Conservation (phyloP, 2,797 vertebrate genomes). For the Parauchenoglanis ngamensis region DNA sequence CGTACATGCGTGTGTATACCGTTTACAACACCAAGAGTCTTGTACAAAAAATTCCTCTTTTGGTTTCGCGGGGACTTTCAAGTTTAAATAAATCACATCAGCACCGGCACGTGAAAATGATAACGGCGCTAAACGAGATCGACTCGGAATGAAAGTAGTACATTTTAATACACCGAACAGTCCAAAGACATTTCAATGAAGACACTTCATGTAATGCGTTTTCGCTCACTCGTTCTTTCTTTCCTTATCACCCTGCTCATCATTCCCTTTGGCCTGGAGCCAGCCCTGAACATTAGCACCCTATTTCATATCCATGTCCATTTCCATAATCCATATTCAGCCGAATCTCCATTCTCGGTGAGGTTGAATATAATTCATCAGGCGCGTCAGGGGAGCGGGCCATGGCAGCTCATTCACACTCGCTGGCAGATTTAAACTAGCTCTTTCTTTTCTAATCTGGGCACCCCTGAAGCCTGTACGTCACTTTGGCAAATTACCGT, state of each 20-base stretch:
- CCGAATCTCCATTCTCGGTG: conserved; percentile 55
- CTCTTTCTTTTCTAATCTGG: conserved; percentile 37
- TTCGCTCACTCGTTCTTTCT: conserved; percentile 7
- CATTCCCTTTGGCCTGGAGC: conserved; percentile 42
- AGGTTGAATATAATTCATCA: conserved; percentile 69
- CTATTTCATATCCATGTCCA: conserved; percentile 63
- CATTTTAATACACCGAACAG: neutral
- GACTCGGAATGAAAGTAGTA: neutral
- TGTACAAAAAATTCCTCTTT: no score
- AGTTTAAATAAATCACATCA: neutral
- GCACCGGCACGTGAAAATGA: neutral
- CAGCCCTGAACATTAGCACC: conserved; percentile 42
- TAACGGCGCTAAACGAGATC: neutral
- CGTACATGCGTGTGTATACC: no score
- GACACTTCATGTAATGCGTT: neutral
- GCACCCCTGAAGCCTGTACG: conserved; percentile 7
- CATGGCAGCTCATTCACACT: conserved; percentile 34
- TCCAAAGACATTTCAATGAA: conserved; percentile 2
- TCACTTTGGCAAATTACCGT: conserved; percentile 34
- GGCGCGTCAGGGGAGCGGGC: conserved; percentile 59
- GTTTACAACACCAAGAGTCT: neutral
- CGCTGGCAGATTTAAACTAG: conserved; percentile 54
- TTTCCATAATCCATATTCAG: conserved; percentile 56
- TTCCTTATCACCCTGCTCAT: conserved; percentile 43
- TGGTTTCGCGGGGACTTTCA: neutral